Percentiles rank a stretch among this genome's conserved stretches.
Evolutionary conservation across 2,113 vertebrate genomes (phyloP).

Genomic region (Misgurnus anguillicaudatus): DNA sequence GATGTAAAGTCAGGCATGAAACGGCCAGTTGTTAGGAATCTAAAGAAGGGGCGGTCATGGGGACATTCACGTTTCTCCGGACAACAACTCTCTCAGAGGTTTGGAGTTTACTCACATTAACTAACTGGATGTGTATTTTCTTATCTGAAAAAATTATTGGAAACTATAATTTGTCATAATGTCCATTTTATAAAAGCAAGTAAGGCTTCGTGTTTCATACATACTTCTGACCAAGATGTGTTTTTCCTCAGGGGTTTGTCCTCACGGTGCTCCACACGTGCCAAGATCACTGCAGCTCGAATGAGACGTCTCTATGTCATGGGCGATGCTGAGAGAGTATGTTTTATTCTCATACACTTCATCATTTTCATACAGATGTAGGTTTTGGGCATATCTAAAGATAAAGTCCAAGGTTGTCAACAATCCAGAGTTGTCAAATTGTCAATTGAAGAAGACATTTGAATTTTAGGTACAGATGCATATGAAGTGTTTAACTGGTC

Average conservation of each 20-base stretch:
- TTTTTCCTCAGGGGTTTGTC: too few species aligned
- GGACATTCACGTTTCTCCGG: background rate
- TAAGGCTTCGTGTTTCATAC: too few species aligned
- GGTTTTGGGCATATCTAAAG: background rate
- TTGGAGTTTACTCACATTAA: constrained; percentile 49
- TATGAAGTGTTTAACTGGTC: too few species aligned
- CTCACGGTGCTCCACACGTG: constrained; percentile 49
- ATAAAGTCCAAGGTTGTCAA: too few species aligned
- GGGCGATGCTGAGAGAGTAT: constrained; percentile 24
- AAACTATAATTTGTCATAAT: too few species aligned
- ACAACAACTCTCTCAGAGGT: constrained; percentile 14
- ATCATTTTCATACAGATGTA: background rate
- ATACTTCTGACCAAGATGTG: too few species aligned
- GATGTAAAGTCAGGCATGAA: constrained; percentile 50
- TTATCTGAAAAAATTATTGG: too few species aligned
- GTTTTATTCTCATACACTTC: background rate
- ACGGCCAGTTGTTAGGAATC: constrained; percentile 57
- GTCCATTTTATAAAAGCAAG: too few species aligned
- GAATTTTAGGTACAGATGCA: too few species aligned
- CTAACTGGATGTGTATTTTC: too few species aligned
- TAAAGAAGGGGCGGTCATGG: constrained; percentile 60
- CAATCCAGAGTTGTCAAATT: too few species aligned
- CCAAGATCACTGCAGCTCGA: constrained; percentile 52
- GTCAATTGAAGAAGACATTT: too few species aligned
- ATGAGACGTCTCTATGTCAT: constrained; percentile 47